Percentiles rank a stretch among this genome's conserved stretches.
phyloP scores from a whole-genome alignment of 2,113 vertebrate species.

The Dicentrarchus labrax region DNA sequence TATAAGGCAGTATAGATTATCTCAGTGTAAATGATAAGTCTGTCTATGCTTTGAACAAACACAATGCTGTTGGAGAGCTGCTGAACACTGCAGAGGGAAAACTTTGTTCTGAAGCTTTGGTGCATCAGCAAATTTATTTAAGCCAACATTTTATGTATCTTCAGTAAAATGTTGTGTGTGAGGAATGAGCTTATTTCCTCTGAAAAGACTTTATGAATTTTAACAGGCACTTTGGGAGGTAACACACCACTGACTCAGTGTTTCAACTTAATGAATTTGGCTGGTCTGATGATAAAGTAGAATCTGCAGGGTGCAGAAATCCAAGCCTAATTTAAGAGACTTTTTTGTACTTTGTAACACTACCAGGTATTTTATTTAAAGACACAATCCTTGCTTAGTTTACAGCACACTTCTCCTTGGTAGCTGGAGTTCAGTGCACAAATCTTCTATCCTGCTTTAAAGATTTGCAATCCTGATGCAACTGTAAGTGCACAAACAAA shows the following conservation, averaged over 20 bases:
- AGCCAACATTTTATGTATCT: background rate
- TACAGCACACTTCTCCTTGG: background rate
- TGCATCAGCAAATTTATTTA: slow-evolving; percentile 8
- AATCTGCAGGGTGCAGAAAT: background rate
- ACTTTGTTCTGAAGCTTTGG: background rate
- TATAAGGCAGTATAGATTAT: background rate
- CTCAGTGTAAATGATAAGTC: background rate
- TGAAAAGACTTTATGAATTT: slow-evolving; percentile 17
- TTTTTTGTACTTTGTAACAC: background rate
- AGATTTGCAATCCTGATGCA: background rate
- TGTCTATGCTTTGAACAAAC: background rate
- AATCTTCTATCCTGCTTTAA: background rate
- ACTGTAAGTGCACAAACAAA: background rate
- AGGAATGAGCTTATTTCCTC: background rate
- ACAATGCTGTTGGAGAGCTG: background rate
- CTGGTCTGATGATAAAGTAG: background rate
- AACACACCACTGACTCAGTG: background rate
- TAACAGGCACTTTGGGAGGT: background rate
- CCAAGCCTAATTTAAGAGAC: background rate
- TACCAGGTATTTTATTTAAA: background rate
- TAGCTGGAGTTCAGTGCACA: background rate
- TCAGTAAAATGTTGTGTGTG: background rate
- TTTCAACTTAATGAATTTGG: slow-evolving; percentile 3
- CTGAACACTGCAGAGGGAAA: slow-evolving; percentile 24
- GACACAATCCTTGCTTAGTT: background rate